These are phyloP conservation scores for Panagrolaimus sp. DNA, from an alignment of 1,140 invertebrate genomes.

Conservation along the genomic window DNA sequence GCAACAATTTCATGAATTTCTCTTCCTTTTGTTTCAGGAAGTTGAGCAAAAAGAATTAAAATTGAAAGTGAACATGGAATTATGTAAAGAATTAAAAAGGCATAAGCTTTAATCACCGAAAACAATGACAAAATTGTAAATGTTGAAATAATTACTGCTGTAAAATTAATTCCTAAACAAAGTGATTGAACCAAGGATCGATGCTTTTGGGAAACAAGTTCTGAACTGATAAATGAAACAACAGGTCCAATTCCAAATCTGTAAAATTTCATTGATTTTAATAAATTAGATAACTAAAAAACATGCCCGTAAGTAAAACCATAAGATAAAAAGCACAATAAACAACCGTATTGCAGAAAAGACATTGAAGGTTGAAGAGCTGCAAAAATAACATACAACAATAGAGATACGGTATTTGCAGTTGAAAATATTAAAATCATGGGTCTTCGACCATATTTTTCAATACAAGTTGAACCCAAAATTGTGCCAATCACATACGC, in stretches of 20 bases:
- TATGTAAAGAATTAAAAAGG: slow-evolving; percentile 40
- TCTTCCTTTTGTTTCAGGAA: slow-evolving; percentile 47
- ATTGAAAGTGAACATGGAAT: slow-evolving; percentile 30
- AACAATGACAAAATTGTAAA: slow-evolving; percentile 43
- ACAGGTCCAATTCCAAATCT: slow-evolving; percentile 30
- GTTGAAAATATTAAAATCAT: slow-evolving; percentile 24
- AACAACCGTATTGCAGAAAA: slow-evolving; percentile 35
- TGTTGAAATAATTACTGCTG: slow-evolving; percentile 42
- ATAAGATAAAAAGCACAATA: slow-evolving; percentile 35
- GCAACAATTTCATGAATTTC: slow-evolving; percentile 50
- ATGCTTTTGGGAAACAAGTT: slow-evolving; percentile 34
- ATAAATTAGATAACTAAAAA: neutral
- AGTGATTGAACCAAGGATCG: slow-evolving; percentile 28
- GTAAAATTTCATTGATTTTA: neutral
- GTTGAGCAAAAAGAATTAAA: slow-evolving; percentile 30
- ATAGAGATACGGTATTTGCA: slow-evolving; percentile 19
- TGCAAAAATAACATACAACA: slow-evolving; percentile 37
- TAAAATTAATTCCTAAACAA: slow-evolving; percentile 27
- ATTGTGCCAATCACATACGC: slow-evolving; percentile 33
- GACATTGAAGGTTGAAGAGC: slow-evolving; percentile 22
- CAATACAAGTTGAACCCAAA: slow-evolving; percentile 33
- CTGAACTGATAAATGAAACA: slow-evolving; percentile 20
- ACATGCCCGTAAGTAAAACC: slow-evolving; percentile 39
- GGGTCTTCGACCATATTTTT: slow-evolving; percentile 30
- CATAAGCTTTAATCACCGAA: slow-evolving; percentile 32